Evolutionary conservation across 2,797 vertebrate genomes (phyloP).

Genomic region (Phrynocephalus forsythii): DNA sequence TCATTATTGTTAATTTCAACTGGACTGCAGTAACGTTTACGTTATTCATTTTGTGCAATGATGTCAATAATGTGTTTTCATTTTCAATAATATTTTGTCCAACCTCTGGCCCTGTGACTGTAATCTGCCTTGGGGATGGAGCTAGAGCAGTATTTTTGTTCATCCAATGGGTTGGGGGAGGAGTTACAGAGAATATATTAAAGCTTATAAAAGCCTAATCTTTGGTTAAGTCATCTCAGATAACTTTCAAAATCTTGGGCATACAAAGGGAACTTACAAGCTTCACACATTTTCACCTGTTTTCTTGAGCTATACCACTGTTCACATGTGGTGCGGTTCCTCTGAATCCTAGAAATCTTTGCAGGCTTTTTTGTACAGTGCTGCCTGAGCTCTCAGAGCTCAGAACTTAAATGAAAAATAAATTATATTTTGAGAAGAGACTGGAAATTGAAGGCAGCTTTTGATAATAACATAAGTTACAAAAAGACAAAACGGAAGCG

Average conservation of each 20-base stretch:
- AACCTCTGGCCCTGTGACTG: neutral
- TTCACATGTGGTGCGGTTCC: no score
- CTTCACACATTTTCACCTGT: neutral
- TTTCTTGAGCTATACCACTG: neutral
- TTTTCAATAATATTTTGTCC: neutral
- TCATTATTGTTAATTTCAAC: neutral
- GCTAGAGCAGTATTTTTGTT: neutral
- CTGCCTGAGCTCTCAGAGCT: neutral
- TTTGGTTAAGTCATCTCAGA: neutral
- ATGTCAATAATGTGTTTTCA: neutral
- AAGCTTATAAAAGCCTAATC: neutral
- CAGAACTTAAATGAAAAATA: neutral
- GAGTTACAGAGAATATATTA: neutral
- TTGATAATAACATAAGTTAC: neutral
- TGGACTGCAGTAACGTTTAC: neutral
- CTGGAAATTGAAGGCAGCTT: neutral
- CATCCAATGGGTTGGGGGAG: neutral
- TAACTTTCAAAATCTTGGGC: neutral
- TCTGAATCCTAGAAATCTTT: neutral
- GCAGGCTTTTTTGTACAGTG: neutral
- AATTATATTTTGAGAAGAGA: neutral
- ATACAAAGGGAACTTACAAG: neutral
- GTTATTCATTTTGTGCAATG: neutral
- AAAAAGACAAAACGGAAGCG: neutral
- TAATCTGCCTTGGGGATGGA: neutral